These are phyloP conservation scores for Prolemur simus DNA, from an alignment of 2,113 vertebrate genomes.

Conservation along the genomic window DNA sequence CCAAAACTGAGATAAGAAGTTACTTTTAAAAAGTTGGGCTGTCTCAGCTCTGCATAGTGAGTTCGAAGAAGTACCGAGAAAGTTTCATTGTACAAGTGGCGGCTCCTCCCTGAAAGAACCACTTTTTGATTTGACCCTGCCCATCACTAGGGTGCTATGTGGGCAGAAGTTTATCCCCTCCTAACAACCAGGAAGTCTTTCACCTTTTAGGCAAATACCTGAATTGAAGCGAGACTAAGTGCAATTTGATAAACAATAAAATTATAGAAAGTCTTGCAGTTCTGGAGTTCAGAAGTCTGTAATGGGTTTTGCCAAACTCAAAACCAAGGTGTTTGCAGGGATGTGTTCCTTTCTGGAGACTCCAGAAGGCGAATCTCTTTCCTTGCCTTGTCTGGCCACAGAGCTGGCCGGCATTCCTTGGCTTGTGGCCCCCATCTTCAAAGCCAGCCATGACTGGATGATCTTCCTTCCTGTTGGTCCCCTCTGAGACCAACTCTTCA, in stretches of 20 bases:
- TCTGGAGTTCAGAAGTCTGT: background rate
- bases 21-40: background rate
- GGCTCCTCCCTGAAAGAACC: too few relatives aligned
- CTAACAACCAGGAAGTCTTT: background rate
- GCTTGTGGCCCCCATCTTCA: background rate
- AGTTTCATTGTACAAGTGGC: accelerated
- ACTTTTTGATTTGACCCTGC: background rate
- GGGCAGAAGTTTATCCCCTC: background rate
- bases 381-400: accelerated
- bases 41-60: too few relatives aligned
- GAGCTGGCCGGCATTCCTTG: background rate
- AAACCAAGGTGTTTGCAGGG: accelerated
- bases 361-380: accelerated
- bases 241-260: accelerated
- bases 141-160: accelerated
- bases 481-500: too few relatives aligned
- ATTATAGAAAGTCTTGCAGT: background rate
- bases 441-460: background rate
- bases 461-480: accelerated
- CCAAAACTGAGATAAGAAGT: background rate
- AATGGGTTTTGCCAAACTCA: accelerated
- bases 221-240: accelerated
- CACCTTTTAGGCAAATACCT: background rate
- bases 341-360: background rate
- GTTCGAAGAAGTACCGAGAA: background rate